Percentiles rank a stretch among this genome's conserved stretches.
Conservation (phyloP, 2,113 vertebrate species). For the Pyrgilauda ruficollis region DNA sequence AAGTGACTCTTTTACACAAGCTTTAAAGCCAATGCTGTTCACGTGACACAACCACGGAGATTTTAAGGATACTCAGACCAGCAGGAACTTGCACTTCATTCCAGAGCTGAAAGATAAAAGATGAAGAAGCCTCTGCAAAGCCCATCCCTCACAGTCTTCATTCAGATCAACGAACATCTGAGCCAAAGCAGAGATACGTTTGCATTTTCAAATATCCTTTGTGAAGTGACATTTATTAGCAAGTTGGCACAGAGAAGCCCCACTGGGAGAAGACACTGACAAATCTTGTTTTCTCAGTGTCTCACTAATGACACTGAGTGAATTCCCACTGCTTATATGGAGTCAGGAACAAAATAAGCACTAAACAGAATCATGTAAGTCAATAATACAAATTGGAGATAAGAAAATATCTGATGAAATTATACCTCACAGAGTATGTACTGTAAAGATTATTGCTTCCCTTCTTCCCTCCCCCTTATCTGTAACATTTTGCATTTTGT, state of each 20-base stretch:
- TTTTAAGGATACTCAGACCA: neutral
- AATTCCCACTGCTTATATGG: neutral
- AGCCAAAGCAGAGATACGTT: neutral
- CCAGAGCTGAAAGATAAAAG: neutral
- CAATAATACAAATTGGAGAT: constrained; percentile 19
- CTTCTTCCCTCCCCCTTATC: constrained; percentile 44
- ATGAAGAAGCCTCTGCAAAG: neutral
- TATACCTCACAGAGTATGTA: neutral
- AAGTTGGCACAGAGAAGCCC: constrained; percentile 23
- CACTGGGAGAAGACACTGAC: neutral
- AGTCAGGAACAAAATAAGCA: neutral
- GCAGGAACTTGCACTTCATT: neutral
- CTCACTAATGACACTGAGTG: neutral
- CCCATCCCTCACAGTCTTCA: neutral
- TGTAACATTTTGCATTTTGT: neutral
- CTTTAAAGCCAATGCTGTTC: neutral
- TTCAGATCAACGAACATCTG: neutral
- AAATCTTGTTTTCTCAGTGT: neutral
- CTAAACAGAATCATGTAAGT: neutral
- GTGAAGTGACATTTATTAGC: constrained; percentile 47
- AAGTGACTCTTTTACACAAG: neutral
- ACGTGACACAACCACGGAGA: fast-evolving
- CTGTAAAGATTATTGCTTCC: constrained; percentile 39
- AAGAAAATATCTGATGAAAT: constrained; percentile 37
- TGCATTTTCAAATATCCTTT: constrained; percentile 3